Evolutionary conservation across 2,888 invertebrate genomes (phyloP).

Genomic region (Heliconius hortense): DNA sequence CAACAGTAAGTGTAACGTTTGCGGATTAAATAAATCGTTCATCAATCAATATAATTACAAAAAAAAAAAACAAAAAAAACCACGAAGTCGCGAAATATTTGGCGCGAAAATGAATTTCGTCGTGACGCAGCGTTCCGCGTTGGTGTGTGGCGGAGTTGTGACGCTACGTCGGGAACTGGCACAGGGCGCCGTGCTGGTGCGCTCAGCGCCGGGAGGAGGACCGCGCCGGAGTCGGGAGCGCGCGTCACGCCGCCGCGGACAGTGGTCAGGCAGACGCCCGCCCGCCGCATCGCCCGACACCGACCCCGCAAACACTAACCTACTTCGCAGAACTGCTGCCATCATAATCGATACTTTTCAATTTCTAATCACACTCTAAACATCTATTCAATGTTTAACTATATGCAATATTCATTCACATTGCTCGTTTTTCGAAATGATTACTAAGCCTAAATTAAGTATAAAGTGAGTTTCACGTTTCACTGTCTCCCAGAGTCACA

Average conservation of each 20-base stretch:
- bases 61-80: constrained; percentile 39
- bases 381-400: neutral
- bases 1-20: constrained; percentile 45
- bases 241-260: constrained; percentile 53
- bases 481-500: constrained; percentile 19
- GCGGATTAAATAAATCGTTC: constrained; percentile 30
- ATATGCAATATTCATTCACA: neutral
- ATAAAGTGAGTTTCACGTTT: no score
- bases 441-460: neutral
- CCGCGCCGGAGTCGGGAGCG: constrained; percentile 39
- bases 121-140: constrained; percentile 53
- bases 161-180: constrained; percentile 35
- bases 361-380: neutral
- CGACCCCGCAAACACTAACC: constrained; percentile 39
- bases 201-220: constrained; percentile 35
- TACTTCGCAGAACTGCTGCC: constrained; percentile 26
- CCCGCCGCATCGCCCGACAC: constrained; percentile 48
- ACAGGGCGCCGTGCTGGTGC: neutral
- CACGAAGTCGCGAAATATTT: constrained; percentile 55
- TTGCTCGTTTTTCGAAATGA: neutral
- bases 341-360: constrained; percentile 8
- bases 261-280: constrained; percentile 69
- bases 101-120: constrained; percentile 65
- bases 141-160: constrained; percentile 44
- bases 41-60: constrained; percentile 28